Evolutionary conservation across 2,888 invertebrate genomes (phyloP).

Genomic region (Schrankia costaestrigalis): DNA sequence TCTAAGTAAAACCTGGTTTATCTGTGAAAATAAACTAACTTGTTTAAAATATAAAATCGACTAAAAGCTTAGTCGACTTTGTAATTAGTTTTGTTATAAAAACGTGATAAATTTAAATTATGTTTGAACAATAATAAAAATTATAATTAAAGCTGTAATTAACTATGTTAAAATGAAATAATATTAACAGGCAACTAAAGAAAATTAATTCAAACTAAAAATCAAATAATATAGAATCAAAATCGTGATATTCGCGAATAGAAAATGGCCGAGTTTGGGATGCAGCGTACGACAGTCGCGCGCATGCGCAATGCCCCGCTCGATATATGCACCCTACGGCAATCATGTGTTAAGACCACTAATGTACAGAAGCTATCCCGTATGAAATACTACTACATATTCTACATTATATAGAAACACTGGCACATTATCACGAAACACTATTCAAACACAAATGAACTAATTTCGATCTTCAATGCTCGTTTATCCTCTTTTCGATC

Average conservation of each 20-base stretch:
- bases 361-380: conserved; percentile 1
- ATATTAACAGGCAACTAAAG: no score
- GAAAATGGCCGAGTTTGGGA: conserved; percentile 62
- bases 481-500: conserved; percentile 21
- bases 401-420: conserved; percentile 8
- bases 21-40: conserved; percentile 3
- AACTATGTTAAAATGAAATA: no score
- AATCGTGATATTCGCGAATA: conserved; percentile 50
- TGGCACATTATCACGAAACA: conserved; percentile 25
- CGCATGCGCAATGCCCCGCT: conserved; percentile 73
- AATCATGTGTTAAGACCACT: conserved; percentile 51
- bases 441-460: conserved; percentile 13
- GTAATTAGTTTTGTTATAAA: no score
- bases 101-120: no score
- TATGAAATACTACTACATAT: conserved; percentile 1
- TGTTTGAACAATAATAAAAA: no score
- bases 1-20: conserved; percentile 1
- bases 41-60: no score
- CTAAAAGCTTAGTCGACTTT: conserved; percentile 1
- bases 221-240: conserved; percentile 29
- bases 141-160: no score
- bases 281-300: conserved; percentile 65
- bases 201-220: no score
- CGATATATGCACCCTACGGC: conserved; percentile 72
- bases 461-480: conserved; percentile 4